Percentiles rank a stretch among this genome's conserved stretches.
Evolutionary conservation across 2,797 vertebrate species (phyloP).

Genomic region (Microtus obscurus): DNA sequence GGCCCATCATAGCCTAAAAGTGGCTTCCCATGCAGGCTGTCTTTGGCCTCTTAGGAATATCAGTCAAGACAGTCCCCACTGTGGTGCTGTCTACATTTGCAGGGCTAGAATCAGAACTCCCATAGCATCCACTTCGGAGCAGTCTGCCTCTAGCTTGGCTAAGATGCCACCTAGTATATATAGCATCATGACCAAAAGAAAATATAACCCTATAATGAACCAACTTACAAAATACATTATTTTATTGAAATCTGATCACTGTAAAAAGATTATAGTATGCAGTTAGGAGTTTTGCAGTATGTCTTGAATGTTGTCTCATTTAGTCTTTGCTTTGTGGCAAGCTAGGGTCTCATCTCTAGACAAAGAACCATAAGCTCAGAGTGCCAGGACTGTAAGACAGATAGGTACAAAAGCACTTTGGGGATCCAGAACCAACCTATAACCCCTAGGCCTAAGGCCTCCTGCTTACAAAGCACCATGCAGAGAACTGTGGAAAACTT

Average conservation of each 20-base stretch:
- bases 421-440: background rate
- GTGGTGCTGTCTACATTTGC: background rate
- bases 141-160: background rate
- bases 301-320: background rate
- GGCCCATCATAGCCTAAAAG: background rate
- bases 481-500: background rate
- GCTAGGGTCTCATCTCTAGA: background rate
- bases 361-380: constrained; percentile 21
- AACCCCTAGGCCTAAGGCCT: background rate
- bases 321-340: background rate
- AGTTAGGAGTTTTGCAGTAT: background rate
- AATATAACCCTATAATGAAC: background rate
- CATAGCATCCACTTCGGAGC: background rate
- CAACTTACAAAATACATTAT: constrained; percentile 24
- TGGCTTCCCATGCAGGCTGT: background rate
- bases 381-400: background rate
- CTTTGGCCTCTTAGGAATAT: background rate
- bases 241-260: background rate
- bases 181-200: background rate
- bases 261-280: background rate
- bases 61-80: background rate
- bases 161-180: background rate
- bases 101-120: background rate
- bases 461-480: background rate
- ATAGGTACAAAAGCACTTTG: background rate